Percentiles rank a stretch among this genome's conserved stretches.
phyloP scores from a whole-genome alignment of 2,113 vertebrate species.

The Corythaeola cristata region DNA sequence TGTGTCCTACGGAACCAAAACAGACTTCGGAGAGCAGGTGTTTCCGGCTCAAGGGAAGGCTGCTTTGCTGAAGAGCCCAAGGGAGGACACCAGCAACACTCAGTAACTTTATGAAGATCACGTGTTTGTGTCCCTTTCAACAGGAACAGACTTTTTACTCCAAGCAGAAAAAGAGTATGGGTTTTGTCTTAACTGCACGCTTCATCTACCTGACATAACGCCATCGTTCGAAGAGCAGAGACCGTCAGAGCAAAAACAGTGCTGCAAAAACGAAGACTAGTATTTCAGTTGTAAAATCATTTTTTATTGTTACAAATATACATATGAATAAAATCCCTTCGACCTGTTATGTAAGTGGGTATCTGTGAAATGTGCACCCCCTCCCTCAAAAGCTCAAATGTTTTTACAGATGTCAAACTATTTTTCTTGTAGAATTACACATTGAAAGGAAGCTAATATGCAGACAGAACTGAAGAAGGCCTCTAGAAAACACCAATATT shows the following conservation, averaged over 20 bases:
- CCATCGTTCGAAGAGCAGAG: neutral
- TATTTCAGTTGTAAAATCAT: constrained; percentile 84
- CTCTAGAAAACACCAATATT: constrained; percentile 72
- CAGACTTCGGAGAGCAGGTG: neutral
- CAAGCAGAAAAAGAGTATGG: neutral
- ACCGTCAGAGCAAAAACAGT: neutral
- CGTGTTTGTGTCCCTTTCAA: neutral
- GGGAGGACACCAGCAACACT: neutral
- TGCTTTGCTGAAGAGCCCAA: neutral
- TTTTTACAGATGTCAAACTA: constrained; percentile 74
- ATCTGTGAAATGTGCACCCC: constrained; percentile 70
- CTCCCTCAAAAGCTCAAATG: constrained; percentile 49
- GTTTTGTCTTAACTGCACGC: neutral
- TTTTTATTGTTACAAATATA: constrained; percentile 94
- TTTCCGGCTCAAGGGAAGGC: neutral
- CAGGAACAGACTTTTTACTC: neutral
- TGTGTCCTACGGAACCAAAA: neutral
- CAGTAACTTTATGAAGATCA: neutral
- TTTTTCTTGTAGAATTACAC: constrained; percentile 68
- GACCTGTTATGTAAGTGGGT: constrained; percentile 75
- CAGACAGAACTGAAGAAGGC: constrained; percentile 72
- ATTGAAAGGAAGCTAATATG: constrained; percentile 75
- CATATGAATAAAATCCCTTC: constrained; percentile 85
- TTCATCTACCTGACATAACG: neutral
- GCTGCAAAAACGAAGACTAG: neutral